Evolutionary conservation across 2,797 vertebrate species (phyloP).

Genomic region (Rhynchotus rufescens): DNA sequence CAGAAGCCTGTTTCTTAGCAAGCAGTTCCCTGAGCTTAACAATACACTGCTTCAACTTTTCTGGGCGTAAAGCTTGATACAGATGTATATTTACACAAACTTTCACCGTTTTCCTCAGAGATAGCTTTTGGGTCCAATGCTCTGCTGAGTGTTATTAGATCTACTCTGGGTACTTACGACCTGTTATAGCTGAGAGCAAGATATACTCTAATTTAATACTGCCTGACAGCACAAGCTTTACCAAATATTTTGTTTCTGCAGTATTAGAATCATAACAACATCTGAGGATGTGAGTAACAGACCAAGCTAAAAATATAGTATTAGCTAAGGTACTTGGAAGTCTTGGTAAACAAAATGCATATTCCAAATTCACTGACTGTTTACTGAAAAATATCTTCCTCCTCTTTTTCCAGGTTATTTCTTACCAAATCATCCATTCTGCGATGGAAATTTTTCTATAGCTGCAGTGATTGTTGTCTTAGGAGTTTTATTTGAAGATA

Average conservation of each 20-base stretch:
- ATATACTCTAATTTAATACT: conserved; percentile 61
- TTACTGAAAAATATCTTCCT: background rate
- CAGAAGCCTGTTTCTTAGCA: conserved; percentile 31
- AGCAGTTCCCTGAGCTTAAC: conserved; percentile 36
- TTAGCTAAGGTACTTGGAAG: background rate
- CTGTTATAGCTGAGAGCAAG: conserved; percentile 63
- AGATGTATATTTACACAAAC: background rate
- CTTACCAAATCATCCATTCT: conserved; percentile 14
- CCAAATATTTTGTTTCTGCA: conserved; percentile 60
- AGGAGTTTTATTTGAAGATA: background rate
- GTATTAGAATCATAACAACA: conserved; percentile 47
- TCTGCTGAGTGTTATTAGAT: conserved; percentile 61
- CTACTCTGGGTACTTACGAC: conserved; percentile 51
- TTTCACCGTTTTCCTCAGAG: conserved; percentile 24
- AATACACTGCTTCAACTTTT: conserved; percentile 46
- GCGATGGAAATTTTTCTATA: conserved; percentile 7
- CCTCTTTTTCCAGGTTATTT: conserved; percentile 3
- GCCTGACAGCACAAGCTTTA: conserved; percentile 33
- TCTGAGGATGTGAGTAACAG: conserved; percentile 42
- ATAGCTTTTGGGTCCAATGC: conserved; percentile 46
- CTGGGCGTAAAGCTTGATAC: conserved; percentile 8
- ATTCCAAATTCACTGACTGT: background rate
- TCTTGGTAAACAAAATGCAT: background rate
- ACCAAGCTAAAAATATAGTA: conserved; percentile 23
- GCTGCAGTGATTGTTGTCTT: background rate